A percentile compares a stretch with the other conserved stretches of the same genome.
phyloP scores from a whole-genome alignment of 2,797 vertebrate species.

The Triplophysa yarkandensis region DNA sequence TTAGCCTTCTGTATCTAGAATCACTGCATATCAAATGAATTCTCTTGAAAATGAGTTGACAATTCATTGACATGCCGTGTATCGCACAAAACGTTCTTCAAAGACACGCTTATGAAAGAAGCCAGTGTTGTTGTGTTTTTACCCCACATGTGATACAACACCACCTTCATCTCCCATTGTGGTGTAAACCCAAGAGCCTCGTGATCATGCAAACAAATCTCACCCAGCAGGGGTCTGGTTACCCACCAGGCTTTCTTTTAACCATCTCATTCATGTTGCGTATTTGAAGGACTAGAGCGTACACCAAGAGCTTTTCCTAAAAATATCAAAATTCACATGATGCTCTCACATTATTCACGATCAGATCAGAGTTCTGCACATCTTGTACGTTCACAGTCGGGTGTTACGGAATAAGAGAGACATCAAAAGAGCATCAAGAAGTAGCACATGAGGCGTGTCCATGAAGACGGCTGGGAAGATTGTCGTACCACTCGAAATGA shows the following conservation, averaged over 20 bases:
- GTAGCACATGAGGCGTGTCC: slow-evolving; percentile 38
- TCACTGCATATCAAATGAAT: slow-evolving; percentile 58
- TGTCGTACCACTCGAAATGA: neutral
- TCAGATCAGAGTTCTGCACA: slow-evolving; percentile 69
- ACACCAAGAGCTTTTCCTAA: slow-evolving; percentile 17
- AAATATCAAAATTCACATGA: slow-evolving; percentile 6
- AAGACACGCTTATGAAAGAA: slow-evolving; percentile 66
- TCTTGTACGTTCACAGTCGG: slow-evolving; percentile 48
- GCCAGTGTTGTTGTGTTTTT: slow-evolving; percentile 60
- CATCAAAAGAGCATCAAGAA: slow-evolving; percentile 23
- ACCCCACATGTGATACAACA: slow-evolving; percentile 68
- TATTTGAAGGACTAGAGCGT: neutral
- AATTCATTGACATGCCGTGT: slow-evolving; percentile 70
- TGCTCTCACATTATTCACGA: slow-evolving; percentile 32
- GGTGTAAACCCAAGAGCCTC: slow-evolving; percentile 35
- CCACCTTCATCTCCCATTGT: slow-evolving; percentile 38
- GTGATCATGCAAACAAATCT: slow-evolving; percentile 39
- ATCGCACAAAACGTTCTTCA: slow-evolving; percentile 76
- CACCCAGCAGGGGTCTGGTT: slow-evolving; percentile 36
- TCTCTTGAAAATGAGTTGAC: slow-evolving; percentile 71
- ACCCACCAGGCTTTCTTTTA: slow-evolving; percentile 23
- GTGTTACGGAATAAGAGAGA: slow-evolving; percentile 22
- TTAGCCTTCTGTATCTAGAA: slow-evolving; percentile 50
- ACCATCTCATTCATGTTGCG: slow-evolving; percentile 34
- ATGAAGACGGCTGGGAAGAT: slow-evolving; percentile 16